These are phyloP conservation scores for Emydocephalus ijimae DNA, from an alignment of 2,113 vertebrate genomes.

Conservation along the genomic window DNA sequence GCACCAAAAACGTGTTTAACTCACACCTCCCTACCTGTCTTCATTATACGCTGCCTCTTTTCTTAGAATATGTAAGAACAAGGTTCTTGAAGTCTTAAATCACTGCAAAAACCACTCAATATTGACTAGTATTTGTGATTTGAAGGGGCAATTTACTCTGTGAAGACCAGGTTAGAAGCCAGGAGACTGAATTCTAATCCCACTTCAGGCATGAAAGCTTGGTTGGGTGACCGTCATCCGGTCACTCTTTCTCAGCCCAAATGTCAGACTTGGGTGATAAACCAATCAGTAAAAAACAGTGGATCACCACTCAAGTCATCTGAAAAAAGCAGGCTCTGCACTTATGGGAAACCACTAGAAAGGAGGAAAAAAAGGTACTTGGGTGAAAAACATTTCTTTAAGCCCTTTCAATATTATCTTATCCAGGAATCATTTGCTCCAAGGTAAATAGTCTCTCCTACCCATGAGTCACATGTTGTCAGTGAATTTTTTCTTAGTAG, in stretches of 20 bases:
- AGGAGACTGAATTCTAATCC: neutral
- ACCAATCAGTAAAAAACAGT: neutral
- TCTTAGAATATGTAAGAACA: neutral
- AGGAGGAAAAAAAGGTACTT: neutral
- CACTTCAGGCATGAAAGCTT: neutral
- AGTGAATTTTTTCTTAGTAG: slow-evolving; percentile 56
- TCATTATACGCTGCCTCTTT: neutral
- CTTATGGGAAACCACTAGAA: neutral
- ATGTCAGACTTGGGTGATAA: neutral
- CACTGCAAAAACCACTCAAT: neutral
- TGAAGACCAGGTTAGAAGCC: neutral
- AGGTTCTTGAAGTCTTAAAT: neutral
- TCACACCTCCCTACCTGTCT: neutral
- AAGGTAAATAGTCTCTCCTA: slow-evolving; percentile 47
- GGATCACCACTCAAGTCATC: neutral
- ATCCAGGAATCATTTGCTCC: slow-evolving; percentile 35
- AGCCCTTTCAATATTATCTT: slow-evolving; percentile 14
- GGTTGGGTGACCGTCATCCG: neutral
- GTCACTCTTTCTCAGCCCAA: neutral
- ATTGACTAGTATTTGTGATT: slow-evolving; percentile 1
- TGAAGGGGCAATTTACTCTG: neutral
- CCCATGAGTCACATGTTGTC: slow-evolving; percentile 51
- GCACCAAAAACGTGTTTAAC: neutral
- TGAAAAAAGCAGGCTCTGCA: neutral
- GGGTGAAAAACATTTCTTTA: slow-evolving; percentile 1